These are phyloP conservation scores for Dromaius novaehollandiae DNA, from an alignment of 2,113 vertebrate species.

Conservation along the genomic window DNA sequence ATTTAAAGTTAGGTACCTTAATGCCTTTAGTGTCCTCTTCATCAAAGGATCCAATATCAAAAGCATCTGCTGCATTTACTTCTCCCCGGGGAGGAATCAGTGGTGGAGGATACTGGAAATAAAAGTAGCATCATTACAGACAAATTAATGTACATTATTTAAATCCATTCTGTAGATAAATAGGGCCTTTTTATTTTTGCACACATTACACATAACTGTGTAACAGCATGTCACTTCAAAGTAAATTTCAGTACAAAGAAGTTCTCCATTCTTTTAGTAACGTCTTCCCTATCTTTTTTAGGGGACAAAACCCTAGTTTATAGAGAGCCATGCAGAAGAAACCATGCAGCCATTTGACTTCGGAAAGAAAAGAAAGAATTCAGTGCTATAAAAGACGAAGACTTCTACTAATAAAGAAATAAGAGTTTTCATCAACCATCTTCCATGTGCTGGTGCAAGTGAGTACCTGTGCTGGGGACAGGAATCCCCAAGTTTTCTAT, in stretches of 20 bases:
- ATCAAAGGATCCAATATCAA: slow-evolving; percentile 97
- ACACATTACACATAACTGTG: background rate
- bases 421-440: background rate
- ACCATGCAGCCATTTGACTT: background rate
- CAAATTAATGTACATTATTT: background rate
- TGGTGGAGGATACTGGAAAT: slow-evolving; percentile 89
- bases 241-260: background rate
- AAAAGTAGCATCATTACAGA: background rate
- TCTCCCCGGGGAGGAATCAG: slow-evolving; percentile 95
- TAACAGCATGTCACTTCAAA: background rate
- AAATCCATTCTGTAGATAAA: background rate
- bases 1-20: slow-evolving; percentile 79
- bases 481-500: background rate
- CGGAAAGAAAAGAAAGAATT: background rate
- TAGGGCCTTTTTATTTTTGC: rapidly evolving
- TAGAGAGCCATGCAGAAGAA: background rate
- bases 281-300: rapidly evolving
- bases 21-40: slow-evolving; percentile 99
- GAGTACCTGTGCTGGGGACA: background rate
- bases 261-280: background rate
- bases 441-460: rapidly evolving
- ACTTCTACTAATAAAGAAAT: background rate
- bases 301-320: background rate
- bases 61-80: slow-evolving; percentile 97
- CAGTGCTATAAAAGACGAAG: background rate